Base-by-base conservation (phyloP, 2,797 vertebrate species). In the Gouania willdenowi region DNA sequence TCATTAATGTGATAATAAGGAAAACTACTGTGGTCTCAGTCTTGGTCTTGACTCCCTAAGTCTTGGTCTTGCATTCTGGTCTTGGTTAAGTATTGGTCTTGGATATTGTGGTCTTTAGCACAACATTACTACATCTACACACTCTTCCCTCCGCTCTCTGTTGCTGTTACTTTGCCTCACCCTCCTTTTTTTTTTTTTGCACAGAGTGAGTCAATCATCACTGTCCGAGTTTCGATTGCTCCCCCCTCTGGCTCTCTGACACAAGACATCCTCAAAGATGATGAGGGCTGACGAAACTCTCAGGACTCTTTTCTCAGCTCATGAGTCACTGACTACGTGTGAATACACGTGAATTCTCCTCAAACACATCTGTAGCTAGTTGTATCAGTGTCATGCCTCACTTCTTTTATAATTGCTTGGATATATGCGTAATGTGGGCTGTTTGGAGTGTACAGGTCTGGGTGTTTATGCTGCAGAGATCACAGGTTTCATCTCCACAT, bases 241-340 rank as follows among this genome's bases (percentile, higher is more conserved):
- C 73, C 66, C 64, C 60, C 68, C 37, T 53, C 70, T 71, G 77
- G 58, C 45, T 42, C 15, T 8, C 33, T 27, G 41, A 66, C 50
- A 54, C 47, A 66, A 50, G 41, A 58, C 66, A 72, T 39, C 50
- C 59, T 41, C 34, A 33, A 5, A 10, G 20, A 26, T 6, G 5
- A 5, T 19, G 38, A 29, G 30, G 38, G 38, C 46, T 53, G 52
- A 71, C 49, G 41, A 60, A 59, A 53, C 36, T 15, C 34, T 1
- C 12, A 6, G 12, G 36, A 47, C 31, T 13, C 5, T 47, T 34
- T 64, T 42, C 18, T 43, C 6, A 19, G 39, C 39, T 48, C 41
- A 33, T 57, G 51, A 54, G 45, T 66, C 57, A 54, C 52, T 41
- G 50, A 34, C 43, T 71, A 29, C 28, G 4, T 7, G 20, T 12